A percentile compares a stretch with the other conserved stretches of the same genome.
These are phyloP conservation scores for Rousettus madagascariensis DNA, from an alignment of 2,797 vertebrate genomes.

Conservation along the genomic window DNA sequence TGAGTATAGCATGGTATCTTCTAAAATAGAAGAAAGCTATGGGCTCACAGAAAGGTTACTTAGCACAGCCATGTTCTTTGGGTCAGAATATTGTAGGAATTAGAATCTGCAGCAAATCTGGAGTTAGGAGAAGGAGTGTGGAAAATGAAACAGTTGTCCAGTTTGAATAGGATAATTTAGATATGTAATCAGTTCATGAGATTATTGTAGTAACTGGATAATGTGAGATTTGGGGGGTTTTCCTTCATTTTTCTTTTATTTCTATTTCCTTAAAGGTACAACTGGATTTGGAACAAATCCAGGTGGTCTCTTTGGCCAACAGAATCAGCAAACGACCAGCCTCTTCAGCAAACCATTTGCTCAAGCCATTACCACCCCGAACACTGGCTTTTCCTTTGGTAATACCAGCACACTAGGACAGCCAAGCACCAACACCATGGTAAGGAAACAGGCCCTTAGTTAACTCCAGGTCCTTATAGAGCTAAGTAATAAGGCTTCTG, in stretches of 20 bases:
- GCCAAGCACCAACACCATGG: slow-evolving; percentile 93
- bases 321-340: slow-evolving; percentile 83
- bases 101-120: neutral
- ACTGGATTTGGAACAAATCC: slow-evolving; percentile 91
- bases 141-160: neutral
- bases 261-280: slow-evolving; percentile 74
- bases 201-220: neutral
- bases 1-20: neutral
- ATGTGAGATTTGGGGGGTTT: neutral
- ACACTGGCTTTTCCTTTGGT: slow-evolving; percentile 92
- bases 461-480: neutral
- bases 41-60: neutral
- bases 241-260: neutral
- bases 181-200: neutral
- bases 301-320: slow-evolving; percentile 90
- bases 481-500: slow-evolving; percentile 9
- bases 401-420: slow-evolving; percentile 92
- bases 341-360: slow-evolving; percentile 96
- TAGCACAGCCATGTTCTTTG: neutral
- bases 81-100: neutral
- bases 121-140: neutral
- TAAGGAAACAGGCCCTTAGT: slow-evolving; percentile 76
- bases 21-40: neutral
- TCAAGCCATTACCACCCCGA: slow-evolving; percentile 90
- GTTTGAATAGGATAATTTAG: neutral